phyloP scores from a whole-genome alignment of 2,797 vertebrate species.

The Sebastes trivittatus region DNA sequence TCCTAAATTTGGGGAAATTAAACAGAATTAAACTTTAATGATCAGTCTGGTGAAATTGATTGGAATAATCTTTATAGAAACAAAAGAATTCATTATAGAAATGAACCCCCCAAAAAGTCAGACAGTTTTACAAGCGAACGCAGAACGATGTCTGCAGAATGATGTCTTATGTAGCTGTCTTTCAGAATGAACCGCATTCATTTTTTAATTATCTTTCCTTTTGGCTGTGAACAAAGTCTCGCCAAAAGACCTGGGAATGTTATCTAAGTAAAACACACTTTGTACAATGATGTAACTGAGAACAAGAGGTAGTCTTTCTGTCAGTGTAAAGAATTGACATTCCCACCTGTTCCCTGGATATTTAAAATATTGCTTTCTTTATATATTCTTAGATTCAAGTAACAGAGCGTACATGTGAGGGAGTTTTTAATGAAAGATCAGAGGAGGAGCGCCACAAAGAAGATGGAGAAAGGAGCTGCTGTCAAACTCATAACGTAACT shows the following conservation, averaged over 20 bases:
- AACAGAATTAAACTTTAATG: not conserved
- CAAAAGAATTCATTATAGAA: not conserved
- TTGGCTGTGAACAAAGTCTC: slow-evolving; percentile 6
- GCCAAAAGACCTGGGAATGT: slow-evolving; percentile 11
- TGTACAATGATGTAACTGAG: slow-evolving; percentile 18
- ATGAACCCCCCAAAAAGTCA: not conserved
- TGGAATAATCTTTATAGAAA: not conserved
- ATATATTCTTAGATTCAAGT: slow-evolving; percentile 19
- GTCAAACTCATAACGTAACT: slow-evolving; percentile 51
- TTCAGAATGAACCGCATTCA: not conserved
- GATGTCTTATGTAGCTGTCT: not conserved
- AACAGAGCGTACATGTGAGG: slow-evolving; percentile 18
- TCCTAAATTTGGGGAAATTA: not conserved
- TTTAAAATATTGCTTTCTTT: slow-evolving; percentile 27
- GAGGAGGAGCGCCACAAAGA: slow-evolving; percentile 2
- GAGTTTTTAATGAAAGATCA: slow-evolving; percentile 63
- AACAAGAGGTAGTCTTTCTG: not conserved
- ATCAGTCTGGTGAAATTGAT: not conserved
- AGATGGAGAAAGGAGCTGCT: slow-evolving; percentile 40
- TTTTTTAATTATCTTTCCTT: slow-evolving; percentile 20
- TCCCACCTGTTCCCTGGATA: slow-evolving; percentile 15
- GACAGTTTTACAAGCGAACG: not conserved
- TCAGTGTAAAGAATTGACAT: not conserved
- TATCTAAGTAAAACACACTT: slow-evolving; percentile 30
- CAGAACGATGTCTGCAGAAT: not conserved